A percentile compares a stretch with the other conserved stretches of the same genome.
Conservation (phyloP, 2,113 vertebrate species). For the Entosphenus tridentatus region DNA sequence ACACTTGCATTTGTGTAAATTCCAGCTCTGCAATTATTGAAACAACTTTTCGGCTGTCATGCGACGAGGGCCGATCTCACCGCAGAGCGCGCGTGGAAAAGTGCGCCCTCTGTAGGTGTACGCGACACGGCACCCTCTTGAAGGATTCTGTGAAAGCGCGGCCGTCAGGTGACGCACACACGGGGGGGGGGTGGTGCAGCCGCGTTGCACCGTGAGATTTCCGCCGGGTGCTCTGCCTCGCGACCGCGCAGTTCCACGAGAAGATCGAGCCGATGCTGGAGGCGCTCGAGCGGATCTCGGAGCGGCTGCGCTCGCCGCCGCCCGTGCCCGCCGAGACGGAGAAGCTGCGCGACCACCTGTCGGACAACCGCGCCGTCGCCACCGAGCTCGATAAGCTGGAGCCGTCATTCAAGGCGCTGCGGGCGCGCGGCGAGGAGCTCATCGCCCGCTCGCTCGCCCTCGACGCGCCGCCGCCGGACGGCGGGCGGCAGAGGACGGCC, state of each 20-base stretch:
- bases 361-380: slow-evolving; percentile 50
- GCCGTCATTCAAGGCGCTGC: slow-evolving; percentile 71
- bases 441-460: slow-evolving; percentile 32
- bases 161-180: too few relatives aligned
- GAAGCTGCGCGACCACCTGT: slow-evolving; percentile 87
- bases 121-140: too few relatives aligned
- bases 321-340: slow-evolving; percentile 84
- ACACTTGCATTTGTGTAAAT: too few relatives aligned
- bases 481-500: too few relatives aligned
- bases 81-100: too few relatives aligned
- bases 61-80: too few relatives aligned
- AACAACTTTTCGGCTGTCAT: too few relatives aligned
- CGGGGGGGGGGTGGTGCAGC: too few relatives aligned
- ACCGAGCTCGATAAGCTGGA: slow-evolving; percentile 90
- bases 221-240: not conserved
- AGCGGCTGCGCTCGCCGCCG: slow-evolving; percentile 55
- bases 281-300: slow-evolving; percentile 52
- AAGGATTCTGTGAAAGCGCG: too few relatives aligned
- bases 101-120: too few relatives aligned
- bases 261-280: slow-evolving; percentile 97
- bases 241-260: slow-evolving; percentile 46
- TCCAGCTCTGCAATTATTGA: too few relatives aligned
- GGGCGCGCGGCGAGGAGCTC: slow-evolving; percentile 63
- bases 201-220: not conserved
- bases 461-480: too few relatives aligned